Base-by-base conservation (phyloP, 2,113 vertebrate species). In the Myotis yumanensis region DNA sequence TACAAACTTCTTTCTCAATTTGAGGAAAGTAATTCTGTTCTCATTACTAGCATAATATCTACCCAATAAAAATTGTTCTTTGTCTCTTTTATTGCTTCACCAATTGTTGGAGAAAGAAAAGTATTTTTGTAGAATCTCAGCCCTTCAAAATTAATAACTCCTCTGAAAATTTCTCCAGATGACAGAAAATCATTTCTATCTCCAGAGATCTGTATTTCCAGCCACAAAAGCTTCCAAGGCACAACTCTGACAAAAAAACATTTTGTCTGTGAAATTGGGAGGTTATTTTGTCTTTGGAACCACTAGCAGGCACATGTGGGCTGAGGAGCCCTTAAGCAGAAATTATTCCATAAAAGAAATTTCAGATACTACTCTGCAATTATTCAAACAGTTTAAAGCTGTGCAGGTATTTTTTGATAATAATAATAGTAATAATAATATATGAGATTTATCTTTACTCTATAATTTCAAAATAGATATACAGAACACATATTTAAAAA, bases 151-250 rank as follows among this genome's bases (percentile, higher is more conserved):
- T 98, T 96, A 96, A 80, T 96, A 91, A 35, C 66, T 95, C 90
- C 94, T 97, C 95, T 93, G 77, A 96, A 98, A 97, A 98, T 97
- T 95, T 97, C 90, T 97, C 59, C 80, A 97, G 83, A 91, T 95
- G 90, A 97, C 84, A 90, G 96, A 97, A 97, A 89, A 97, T 96
- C 94, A 97, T 97, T 90, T 96, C 93, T 93, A 86, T 59, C 85
- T 96, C 92, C 92, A 95, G 91, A 87, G 91, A 95, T 96, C 96
- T 98, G 93, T 89, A 97, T 97, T 98, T 97, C 90, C 94, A 98
- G 90, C 69, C 92, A 97, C n/a, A 79, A 75, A 95, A n/a, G 4
- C 25, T 94, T 94, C 94, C 15, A 76, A 68, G 37, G 66, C 48
- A 43, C 5, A 90, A 84, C 76, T 89, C 2, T 77, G n/a, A 81